Evolutionary conservation across 2,888 invertebrate genomes (phyloP).

Genomic region (Phyllotreta striolata): DNA sequence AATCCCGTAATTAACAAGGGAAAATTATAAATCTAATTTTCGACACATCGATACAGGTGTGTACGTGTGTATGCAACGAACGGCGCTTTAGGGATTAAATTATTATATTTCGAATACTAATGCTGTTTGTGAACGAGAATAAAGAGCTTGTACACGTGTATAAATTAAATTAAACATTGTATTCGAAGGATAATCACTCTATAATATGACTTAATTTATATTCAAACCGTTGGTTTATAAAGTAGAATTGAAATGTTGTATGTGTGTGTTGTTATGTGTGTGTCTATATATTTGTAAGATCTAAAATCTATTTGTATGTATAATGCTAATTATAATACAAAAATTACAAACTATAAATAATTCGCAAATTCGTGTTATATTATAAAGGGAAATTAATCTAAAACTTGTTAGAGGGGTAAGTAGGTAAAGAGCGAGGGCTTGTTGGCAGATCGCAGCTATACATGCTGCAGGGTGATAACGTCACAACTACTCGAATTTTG

Average conservation of each 20-base stretch:
- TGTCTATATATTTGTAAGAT: constrained; percentile 4
- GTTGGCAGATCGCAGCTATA: constrained; percentile 54
- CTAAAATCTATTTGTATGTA: no score
- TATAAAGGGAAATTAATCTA: constrained; percentile 5
- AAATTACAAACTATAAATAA: constrained; percentile 10
- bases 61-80: constrained; percentile 7
- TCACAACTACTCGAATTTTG: constrained; percentile 17
- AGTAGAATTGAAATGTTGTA: no score
- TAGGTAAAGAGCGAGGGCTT: constrained; percentile 52
- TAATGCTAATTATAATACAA: no score
- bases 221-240: no score
- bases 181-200: no score
- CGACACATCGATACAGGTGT: constrained; percentile 20
- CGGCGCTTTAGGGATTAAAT: constrained; percentile 1
- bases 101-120: not conserved
- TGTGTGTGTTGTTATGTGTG: not conserved
- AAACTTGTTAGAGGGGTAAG: constrained; percentile 34
- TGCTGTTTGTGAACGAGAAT: not conserved
- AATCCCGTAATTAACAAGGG: constrained; percentile 36
- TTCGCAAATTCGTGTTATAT: constrained; percentile 3
- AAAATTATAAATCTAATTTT: constrained; percentile 25
- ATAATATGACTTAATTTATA: not conserved
- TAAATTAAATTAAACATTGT: no score
- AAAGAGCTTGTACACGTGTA: no score
- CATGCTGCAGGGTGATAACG: constrained; percentile 45